Percentiles rank a stretch among this genome's conserved stretches.
Conservation (phyloP, 2,888 invertebrate genomes). For the Celastrina argiolus region DNA sequence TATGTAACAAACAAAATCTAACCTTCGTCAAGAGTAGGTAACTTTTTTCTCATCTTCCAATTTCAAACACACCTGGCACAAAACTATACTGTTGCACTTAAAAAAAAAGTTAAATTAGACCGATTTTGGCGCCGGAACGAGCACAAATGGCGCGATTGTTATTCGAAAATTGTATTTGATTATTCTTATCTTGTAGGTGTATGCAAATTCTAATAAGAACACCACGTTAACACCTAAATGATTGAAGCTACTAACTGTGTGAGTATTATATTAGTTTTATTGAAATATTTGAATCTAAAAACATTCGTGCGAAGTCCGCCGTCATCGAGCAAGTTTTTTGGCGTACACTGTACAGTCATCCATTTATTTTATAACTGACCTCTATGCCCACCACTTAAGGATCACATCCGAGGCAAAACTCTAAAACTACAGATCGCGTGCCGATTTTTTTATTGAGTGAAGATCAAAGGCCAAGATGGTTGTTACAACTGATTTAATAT, state of each 20-base stretch:
- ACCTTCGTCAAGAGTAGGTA: neutral
- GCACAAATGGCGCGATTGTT: neutral
- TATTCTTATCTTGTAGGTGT: neutral
- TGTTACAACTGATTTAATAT: neutral
- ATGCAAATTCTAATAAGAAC: neutral
- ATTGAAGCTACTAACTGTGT: neutral
- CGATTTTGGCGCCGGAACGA: neutral
- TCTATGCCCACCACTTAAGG: too few relatives aligned
- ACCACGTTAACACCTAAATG: neutral
- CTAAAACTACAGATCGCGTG: too few relatives aligned
- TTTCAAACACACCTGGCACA: neutral
- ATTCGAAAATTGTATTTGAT: neutral
- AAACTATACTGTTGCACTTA: neutral
- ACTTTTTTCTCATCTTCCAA: neutral
- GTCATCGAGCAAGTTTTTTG: neutral
- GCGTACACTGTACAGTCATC: too few relatives aligned
- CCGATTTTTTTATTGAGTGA: neutral
- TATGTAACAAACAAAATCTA: too few relatives aligned
- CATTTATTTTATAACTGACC: too few relatives aligned
- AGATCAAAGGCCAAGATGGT: neutral
- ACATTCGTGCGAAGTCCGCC: neutral
- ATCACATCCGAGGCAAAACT: too few relatives aligned
- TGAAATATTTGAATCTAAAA: neutral
- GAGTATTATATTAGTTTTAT: neutral
- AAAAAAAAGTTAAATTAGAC: neutral